Evolutionary conservation across 1,140 invertebrate genomes (phyloP).

Genomic region (Diplogasteroides magnus): DNA sequence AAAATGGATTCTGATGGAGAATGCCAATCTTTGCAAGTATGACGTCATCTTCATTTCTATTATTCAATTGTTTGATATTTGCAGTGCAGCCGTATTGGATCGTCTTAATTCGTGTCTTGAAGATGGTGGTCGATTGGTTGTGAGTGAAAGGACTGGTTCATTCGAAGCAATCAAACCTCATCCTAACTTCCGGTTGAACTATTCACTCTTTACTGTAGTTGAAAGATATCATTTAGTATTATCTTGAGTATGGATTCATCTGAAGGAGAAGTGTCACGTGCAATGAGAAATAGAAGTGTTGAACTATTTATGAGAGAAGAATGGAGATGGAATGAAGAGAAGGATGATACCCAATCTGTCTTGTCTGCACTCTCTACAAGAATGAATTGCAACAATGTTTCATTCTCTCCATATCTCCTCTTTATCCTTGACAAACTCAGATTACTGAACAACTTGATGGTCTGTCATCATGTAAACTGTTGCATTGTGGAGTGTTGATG

Average conservation of each 20-base stretch:
- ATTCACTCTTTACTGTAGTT: too few relatives aligned
- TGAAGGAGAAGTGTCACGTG: slow-evolving; percentile 89
- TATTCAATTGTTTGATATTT: slow-evolving; percentile 22
- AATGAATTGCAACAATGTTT: too few relatives aligned
- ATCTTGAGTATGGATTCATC: slow-evolving; percentile 90
- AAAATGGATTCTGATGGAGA: slow-evolving; percentile 85
- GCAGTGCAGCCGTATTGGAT: slow-evolving; percentile 84
- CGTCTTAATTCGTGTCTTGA: slow-evolving; percentile 89
- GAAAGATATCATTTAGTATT: slow-evolving; percentile 66
- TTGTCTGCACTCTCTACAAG: too few relatives aligned
- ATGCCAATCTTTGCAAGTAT: slow-evolving; percentile 86
- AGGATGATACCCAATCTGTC: slow-evolving; percentile 64
- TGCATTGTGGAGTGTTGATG: too few relatives aligned
- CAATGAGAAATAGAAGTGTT: slow-evolving; percentile 93
- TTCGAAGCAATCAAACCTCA: slow-evolving; percentile 76
- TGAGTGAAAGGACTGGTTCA: slow-evolving; percentile 80
- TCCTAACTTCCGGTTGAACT: slow-evolving; percentile 75
- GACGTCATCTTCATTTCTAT: background rate
- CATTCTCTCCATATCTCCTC: background rate
- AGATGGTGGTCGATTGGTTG: slow-evolving; percentile 76
- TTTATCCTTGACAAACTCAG: background rate
- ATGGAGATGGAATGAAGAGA: slow-evolving; percentile 79
- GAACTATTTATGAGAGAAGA: slow-evolving; percentile 72
- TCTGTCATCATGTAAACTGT: slow-evolving; percentile 7
- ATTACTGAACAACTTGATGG: slow-evolving; percentile 2